phyloP scores from a whole-genome alignment of 2,797 vertebrate genomes.

The Podargus strigoides region DNA sequence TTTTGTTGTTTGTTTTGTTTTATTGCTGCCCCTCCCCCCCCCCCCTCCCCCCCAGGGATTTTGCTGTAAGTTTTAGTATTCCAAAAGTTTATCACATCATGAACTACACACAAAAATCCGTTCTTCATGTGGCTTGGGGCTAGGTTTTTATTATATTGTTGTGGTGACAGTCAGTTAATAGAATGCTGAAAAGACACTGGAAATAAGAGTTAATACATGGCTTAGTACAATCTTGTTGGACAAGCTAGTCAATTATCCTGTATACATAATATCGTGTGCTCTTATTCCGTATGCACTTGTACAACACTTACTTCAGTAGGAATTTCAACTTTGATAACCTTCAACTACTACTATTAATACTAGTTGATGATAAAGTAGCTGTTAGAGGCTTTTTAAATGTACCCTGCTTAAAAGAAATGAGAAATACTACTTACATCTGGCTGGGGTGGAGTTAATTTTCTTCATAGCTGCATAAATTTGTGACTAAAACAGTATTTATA shows the following conservation, averaged over 20 bases:
- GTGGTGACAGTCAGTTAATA: not conserved
- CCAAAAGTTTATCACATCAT: not conserved
- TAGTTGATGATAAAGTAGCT: not conserved
- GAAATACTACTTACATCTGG: not conserved
- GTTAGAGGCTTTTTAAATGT: not conserved
- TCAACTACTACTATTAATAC: not conserved
- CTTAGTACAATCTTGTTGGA: not conserved
- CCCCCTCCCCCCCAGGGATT: too few species aligned
- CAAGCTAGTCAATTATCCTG: not conserved
- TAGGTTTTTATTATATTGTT: not conserved
- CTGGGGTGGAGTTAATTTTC: not conserved
- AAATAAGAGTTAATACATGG: not conserved
- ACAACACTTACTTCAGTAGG: not conserved
- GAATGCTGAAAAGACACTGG: not conserved
- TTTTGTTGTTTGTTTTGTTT: not conserved
- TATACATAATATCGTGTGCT: not conserved
- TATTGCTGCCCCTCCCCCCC: too few species aligned
- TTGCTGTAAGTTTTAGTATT: not conserved
- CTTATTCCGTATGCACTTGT: not conserved
- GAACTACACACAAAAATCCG: not conserved
- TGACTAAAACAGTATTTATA: not conserved
- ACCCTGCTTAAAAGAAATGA: not conserved
- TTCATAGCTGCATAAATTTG: not conserved
- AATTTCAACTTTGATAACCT: not conserved
- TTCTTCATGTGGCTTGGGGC: not conserved